phyloP scores from a whole-genome alignment of 2,113 vertebrate genomes.

The Hippocampus barbouri region DNA sequence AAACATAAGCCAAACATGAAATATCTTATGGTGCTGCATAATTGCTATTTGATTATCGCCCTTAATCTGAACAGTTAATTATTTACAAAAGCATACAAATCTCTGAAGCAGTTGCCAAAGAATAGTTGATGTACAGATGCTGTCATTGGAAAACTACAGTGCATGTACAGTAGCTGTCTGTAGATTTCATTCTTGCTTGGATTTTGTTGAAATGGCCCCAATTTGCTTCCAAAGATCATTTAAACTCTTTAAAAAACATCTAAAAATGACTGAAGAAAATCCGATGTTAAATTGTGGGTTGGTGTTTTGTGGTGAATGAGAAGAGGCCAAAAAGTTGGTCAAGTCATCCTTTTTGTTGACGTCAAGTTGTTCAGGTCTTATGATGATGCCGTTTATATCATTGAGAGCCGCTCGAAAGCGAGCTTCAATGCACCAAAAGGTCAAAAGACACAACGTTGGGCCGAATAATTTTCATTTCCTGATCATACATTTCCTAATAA shows the following conservation, averaged over 20 bases:
- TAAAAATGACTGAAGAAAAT: too few species aligned
- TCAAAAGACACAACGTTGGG: neutral
- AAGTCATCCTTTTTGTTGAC: neutral
- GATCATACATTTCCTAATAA: constrained; percentile 19
- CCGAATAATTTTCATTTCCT: constrained; percentile 23
- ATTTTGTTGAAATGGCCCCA: neutral
- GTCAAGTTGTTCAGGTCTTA: neutral
- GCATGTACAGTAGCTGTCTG: neutral
- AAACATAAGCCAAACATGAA: neutral
- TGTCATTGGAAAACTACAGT: too few species aligned
- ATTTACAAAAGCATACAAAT: neutral
- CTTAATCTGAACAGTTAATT: neutral
- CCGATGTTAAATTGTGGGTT: too few species aligned
- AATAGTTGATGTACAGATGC: too few species aligned
- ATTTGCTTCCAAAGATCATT: neutral
- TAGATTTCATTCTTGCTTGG: neutral
- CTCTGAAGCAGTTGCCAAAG: too few species aligned
- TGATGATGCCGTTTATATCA: neutral
- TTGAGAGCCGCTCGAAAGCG: neutral
- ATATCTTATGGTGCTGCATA: neutral
- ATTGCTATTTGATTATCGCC: neutral
- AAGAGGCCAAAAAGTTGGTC: neutral
- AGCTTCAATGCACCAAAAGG: neutral
- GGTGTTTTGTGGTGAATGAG: neutral
- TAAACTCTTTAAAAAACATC: neutral